Evolutionary conservation across 2,113 vertebrate species (phyloP).

Genomic region (Amazona guildingii): DNA sequence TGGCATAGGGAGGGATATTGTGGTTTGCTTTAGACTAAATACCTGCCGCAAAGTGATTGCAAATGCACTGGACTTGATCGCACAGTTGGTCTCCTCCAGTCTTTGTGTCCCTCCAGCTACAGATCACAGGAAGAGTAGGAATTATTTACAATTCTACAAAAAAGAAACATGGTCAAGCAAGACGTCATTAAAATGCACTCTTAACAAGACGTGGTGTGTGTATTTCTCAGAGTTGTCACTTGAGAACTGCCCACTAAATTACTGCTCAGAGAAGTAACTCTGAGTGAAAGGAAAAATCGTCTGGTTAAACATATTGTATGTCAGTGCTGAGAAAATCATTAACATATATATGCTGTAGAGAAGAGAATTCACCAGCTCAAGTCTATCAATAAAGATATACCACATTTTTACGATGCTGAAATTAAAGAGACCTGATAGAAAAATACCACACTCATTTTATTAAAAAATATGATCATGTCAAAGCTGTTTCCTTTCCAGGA

Average conservation of each 20-base stretch:
- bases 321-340: conserved; percentile 61
- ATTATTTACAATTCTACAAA: conserved; percentile 58
- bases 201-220: conserved; percentile 4
- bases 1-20: background rate
- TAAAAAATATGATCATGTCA: conserved; percentile 43
- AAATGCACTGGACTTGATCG: background rate
- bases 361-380: conserved; percentile 35
- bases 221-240: conserved; percentile 46
- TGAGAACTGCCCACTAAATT: conserved; percentile 65
- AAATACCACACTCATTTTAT: conserved; percentile 35
- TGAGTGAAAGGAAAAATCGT: conserved; percentile 34
- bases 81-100: background rate
- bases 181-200: conserved; percentile 45
- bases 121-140: background rate
- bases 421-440: conserved; percentile 56
- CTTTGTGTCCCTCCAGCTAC: background rate
- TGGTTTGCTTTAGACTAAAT: background rate
- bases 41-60: background rate
- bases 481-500: conserved; percentile 50
- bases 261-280: conserved; percentile 46
- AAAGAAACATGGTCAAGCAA: conserved; percentile 55
- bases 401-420: conserved; percentile 49
- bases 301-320: conserved; percentile 54
- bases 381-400: conserved; percentile 62
- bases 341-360: conserved; percentile 47